phyloP scores from a whole-genome alignment of 2,113 vertebrate genomes.

The Sardina pilchardus region DNA sequence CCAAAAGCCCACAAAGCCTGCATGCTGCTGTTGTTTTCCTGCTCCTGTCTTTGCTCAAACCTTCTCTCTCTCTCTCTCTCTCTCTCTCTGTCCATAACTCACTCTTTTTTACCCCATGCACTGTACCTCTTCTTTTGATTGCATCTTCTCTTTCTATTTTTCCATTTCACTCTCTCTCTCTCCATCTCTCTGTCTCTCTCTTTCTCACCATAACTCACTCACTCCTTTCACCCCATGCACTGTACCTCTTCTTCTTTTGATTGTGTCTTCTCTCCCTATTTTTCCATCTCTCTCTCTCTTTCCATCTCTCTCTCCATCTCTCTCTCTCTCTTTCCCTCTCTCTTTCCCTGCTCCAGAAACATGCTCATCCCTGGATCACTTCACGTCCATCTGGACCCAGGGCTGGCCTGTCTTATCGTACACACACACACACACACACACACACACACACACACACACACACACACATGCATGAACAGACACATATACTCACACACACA shows the following conservation, averaged over 20 bases:
- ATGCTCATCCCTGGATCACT: constrained; percentile 48
- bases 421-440: background rate
- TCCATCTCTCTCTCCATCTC: constrained; percentile 31
- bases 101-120: background rate
- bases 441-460: constrained; percentile 26
- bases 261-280: constrained; percentile 29
- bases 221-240: background rate
- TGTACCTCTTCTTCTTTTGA: constrained; percentile 13
- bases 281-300: constrained; percentile 31
- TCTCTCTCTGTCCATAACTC: background rate
- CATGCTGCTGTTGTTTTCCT: background rate
- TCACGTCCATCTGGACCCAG: constrained; percentile 49
- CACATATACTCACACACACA: background rate
- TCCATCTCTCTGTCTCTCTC: constrained; percentile 30
- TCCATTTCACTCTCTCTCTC: constrained; percentile 25
- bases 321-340: constrained; percentile 42
- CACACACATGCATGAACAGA: background rate
- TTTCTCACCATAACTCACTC: constrained; percentile 9
- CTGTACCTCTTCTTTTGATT: constrained; percentile 15
- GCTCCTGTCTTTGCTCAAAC: background rate
- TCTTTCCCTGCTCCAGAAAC: constrained; percentile 41
- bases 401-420: constrained; percentile 27
- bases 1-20: constrained; percentile 33
- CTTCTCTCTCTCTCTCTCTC: background rate
- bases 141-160: constrained; percentile 33